Evolutionary conservation across 2,113 vertebrate genomes (phyloP).

Genomic region (Rhagologus leucostigma): DNA sequence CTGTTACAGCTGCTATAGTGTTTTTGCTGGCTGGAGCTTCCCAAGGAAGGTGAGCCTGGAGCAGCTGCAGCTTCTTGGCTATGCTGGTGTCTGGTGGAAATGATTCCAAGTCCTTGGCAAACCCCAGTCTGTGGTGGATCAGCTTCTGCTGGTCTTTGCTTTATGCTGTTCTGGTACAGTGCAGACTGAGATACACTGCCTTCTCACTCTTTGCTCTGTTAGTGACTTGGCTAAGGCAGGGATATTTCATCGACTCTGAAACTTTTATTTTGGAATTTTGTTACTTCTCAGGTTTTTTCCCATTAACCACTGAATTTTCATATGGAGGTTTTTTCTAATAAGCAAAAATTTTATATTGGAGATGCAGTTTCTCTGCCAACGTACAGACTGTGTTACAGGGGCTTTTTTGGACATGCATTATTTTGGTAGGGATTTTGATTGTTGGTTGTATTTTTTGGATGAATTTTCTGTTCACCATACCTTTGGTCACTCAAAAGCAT

Average conservation of each 20-base stretch:
- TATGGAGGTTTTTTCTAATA: not conserved
- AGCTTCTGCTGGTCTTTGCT: not conserved
- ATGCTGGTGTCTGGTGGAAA: not conserved
- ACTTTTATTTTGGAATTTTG: not conserved
- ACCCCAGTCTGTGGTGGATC: not conserved
- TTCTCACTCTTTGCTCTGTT: not conserved
- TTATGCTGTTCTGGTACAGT: not conserved
- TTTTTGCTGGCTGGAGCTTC: not conserved
- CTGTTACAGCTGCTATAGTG: not conserved
- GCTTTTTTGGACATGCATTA: accelerated
- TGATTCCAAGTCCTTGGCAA: not conserved
- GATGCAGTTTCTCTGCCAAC: not conserved
- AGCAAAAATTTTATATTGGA: not conserved
- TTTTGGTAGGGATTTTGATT: not conserved
- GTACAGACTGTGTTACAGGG: not conserved
- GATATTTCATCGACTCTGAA: not conserved
- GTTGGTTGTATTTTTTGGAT: not conserved
- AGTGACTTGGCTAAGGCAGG: not conserved
- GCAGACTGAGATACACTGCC: not conserved
- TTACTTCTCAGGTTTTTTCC: not conserved
- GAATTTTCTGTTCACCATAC: not conserved
- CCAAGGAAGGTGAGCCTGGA: not conserved
- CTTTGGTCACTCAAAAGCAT: not conserved
- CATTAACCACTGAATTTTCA: not conserved
- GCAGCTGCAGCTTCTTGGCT: not conserved